These are phyloP conservation scores for Lamellibrachia satsuma DNA, from an alignment of 2,888 invertebrate genomes.

Conservation along the genomic window DNA sequence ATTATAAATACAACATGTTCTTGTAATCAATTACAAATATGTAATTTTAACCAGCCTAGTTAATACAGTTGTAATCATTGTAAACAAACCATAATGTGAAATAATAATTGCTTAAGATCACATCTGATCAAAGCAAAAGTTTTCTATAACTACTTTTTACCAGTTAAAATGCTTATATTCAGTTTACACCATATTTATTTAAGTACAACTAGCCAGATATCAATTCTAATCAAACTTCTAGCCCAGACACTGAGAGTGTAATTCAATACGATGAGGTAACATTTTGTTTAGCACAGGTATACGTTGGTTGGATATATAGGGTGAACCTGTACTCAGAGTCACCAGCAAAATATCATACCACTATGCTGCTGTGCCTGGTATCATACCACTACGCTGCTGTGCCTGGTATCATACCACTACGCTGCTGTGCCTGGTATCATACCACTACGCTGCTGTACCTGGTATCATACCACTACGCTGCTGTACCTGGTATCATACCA, in stretches of 20 bases:
- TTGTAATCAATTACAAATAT: too few relatives aligned
- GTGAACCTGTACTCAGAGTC: neutral
- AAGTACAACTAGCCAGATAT: neutral
- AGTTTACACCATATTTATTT: neutral
- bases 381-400: too few relatives aligned
- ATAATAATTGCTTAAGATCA: neutral
- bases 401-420: neutral
- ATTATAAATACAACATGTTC: too few relatives aligned
- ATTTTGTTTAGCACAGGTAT: too few relatives aligned
- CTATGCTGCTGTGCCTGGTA: neutral
- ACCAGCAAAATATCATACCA: neutral
- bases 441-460: too few relatives aligned
- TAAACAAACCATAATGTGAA: neutral
- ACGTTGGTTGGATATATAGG: neutral
- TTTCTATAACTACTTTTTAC: neutral
- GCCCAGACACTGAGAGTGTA: neutral
- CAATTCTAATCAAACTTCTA: neutral
- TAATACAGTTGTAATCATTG: neutral
- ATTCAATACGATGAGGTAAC: neutral
- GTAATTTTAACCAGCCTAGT: too few relatives aligned
- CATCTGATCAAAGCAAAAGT: neutral
- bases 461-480: too few relatives aligned
- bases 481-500: too few relatives aligned
- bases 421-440: neutral
- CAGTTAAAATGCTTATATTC: neutral